Conservation (phyloP, 2,797 vertebrate genomes). For the Ctenochaetus hawaiiensis region DNA sequence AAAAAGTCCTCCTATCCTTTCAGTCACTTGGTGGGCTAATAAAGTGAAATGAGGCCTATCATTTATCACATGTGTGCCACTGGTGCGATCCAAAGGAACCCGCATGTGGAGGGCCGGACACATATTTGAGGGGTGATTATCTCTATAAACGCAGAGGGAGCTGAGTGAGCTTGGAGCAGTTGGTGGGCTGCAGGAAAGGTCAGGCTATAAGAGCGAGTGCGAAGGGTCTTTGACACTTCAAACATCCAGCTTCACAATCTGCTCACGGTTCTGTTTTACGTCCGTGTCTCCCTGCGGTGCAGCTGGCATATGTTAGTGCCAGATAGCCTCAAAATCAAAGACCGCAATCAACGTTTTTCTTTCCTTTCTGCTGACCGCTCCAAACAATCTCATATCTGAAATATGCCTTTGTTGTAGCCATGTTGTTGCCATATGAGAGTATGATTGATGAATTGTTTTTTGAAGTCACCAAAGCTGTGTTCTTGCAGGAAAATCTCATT, state of each 20-base stretch:
- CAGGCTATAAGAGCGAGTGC: constrained; percentile 49
- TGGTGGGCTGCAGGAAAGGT: constrained; percentile 71
- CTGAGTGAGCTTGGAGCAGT: constrained; percentile 31
- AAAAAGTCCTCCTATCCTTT: constrained; percentile 8
- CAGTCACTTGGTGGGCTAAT: constrained; percentile 39
- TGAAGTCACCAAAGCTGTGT: constrained; percentile 9
- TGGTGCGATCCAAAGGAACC: constrained; percentile 9
- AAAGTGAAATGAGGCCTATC: constrained; percentile 67
- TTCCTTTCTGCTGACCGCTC: constrained; percentile 25
- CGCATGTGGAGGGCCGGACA: constrained; percentile 16
- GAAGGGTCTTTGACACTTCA: constrained; percentile 61
- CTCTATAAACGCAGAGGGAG: constrained; percentile 46
- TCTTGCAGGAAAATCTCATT: background rate
- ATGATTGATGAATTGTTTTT: constrained; percentile 17
- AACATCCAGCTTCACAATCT: constrained; percentile 42
- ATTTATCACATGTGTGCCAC: constrained; percentile 50
- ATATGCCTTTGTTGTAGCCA: constrained; percentile 45
- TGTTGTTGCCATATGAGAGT: constrained; percentile 30
- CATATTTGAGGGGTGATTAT: constrained; percentile 66
- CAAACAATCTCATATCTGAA: constrained; percentile 44
- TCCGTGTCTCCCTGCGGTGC: constrained; percentile 45
- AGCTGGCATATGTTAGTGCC: constrained; percentile 51
- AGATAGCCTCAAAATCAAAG: constrained; percentile 63
- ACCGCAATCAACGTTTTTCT: constrained; percentile 30
- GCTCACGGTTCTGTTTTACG: constrained; percentile 45